Conservation (phyloP, 2,888 invertebrate species). For the Lamproptera curius region DNA sequence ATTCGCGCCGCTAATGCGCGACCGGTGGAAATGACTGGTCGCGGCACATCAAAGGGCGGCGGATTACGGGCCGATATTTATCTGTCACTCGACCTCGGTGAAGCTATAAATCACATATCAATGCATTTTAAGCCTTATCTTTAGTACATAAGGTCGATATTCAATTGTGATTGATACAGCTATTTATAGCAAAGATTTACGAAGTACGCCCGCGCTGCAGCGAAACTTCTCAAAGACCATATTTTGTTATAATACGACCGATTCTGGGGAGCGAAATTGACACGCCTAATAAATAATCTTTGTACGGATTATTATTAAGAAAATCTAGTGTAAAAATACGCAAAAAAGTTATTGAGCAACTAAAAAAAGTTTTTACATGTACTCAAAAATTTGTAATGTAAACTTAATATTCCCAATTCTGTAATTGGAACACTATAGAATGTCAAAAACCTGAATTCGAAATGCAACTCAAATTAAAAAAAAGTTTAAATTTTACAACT, state of each 20-base stretch:
- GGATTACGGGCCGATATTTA: conserved; percentile 46
- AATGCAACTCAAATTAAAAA: no score
- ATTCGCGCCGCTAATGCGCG: no score
- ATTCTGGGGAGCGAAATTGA: not conserved
- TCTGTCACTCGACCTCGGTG: conserved; percentile 55
- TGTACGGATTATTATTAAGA: not conserved
- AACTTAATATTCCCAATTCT: no score
- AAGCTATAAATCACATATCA: conserved; percentile 35
- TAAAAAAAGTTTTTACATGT: not conserved
- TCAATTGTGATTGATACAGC: conserved; percentile 19
- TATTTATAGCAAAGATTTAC: conserved; percentile 33
- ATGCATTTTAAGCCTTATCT: conserved; percentile 19
- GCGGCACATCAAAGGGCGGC: conserved; percentile 46
- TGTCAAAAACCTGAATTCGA: no score
- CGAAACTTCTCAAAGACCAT: no score
- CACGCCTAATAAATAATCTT: not conserved
- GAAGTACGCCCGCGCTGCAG: conserved; percentile 47
- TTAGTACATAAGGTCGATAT: conserved; percentile 27
- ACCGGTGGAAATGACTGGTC: conserved; percentile 45
- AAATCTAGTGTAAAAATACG: not conserved
- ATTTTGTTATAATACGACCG: not conserved
- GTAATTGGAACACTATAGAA: no score
- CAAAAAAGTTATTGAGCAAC: not conserved
- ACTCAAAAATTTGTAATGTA: not conserved
- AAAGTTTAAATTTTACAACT: no score